phyloP scores from a whole-genome alignment of 2,113 vertebrate genomes.

The Suncus etruscus region DNA sequence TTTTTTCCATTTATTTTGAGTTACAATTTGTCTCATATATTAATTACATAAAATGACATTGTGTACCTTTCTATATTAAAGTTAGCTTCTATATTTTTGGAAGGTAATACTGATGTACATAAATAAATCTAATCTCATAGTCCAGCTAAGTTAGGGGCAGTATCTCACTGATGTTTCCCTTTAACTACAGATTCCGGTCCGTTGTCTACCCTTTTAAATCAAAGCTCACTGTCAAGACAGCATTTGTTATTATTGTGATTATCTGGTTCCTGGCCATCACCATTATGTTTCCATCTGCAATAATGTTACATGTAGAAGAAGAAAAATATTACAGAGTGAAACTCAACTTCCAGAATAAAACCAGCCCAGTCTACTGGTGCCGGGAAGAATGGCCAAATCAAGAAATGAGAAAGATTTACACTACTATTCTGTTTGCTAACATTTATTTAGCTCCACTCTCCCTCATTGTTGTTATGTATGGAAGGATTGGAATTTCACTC shows the following conservation, averaged over 20 bases:
- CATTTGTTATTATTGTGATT: conserved; percentile 87
- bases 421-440: conserved; percentile 93
- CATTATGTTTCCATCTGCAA: conserved; percentile 94
- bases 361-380: conserved; percentile 93
- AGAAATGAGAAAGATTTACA: conserved; percentile 95
- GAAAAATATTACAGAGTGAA: conserved; percentile 90
- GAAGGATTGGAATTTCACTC: conserved; percentile 91
- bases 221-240: conserved; percentile 91
- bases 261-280: conserved; percentile 94
- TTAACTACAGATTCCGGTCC: conserved; percentile 90
- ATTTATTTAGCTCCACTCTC: conserved; percentile 94
- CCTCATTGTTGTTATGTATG: conserved; percentile 93
- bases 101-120: background rate
- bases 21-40: background rate
- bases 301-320: conserved; percentile 93
- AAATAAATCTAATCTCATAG: background rate
- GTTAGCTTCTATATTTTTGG: background rate
- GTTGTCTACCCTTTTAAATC: conserved; percentile 95
- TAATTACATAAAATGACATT: background rate
- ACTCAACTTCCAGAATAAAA: conserved; percentile 88
- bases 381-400: conserved; percentile 94
- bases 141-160: background rate
- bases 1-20: background rate
- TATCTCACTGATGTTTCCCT: background rate
- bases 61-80: background rate